These are phyloP conservation scores for Amphiprion clarkii DNA, from an alignment of 2,797 vertebrate genomes.

Conservation along the genomic window DNA sequence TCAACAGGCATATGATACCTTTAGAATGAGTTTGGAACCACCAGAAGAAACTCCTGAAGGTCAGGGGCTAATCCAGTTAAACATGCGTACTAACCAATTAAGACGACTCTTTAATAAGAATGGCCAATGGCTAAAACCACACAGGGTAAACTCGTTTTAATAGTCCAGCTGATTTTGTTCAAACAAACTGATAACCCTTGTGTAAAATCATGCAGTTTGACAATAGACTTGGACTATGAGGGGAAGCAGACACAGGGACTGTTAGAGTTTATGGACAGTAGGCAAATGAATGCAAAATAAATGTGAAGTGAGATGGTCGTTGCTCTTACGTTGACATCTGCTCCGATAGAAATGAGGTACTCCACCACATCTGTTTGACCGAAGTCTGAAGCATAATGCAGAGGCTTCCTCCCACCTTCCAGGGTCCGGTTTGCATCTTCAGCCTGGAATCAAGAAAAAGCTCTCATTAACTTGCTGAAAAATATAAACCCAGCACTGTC, in stretches of 20 bases:
- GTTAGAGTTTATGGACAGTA: slow-evolving; percentile 20
- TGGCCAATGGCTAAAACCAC: slow-evolving; percentile 13
- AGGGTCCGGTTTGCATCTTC: slow-evolving; percentile 94
- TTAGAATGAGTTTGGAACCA: slow-evolving; percentile 27
- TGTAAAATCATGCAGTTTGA: not conserved
- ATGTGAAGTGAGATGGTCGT: not conserved
- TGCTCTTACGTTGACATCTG: slow-evolving; percentile 93
- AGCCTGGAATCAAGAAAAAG: slow-evolving; percentile 78
- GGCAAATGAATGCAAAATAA: slow-evolving; percentile 49
- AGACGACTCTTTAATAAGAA: not conserved
- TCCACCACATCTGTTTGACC: slow-evolving; percentile 92
- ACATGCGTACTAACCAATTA: slow-evolving; percentile 22
- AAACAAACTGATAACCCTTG: slow-evolving; percentile 8
- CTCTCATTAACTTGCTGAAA: not conserved
- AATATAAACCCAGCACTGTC: not conserved
- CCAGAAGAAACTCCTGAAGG: slow-evolving; percentile 15
- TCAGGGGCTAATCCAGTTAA: slow-evolving; percentile 26
- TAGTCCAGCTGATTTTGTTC: not conserved
- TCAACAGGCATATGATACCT: slow-evolving; percentile 17
- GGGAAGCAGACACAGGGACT: not conserved
- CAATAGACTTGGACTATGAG: not conserved
- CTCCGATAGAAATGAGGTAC: slow-evolving; percentile 94
- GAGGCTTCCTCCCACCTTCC: slow-evolving; percentile 91
- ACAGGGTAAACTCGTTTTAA: slow-evolving; percentile 4
- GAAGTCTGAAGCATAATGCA: slow-evolving; percentile 95